A percentile compares a stretch with the other conserved stretches of the same genome.
Evolutionary conservation across 2,113 vertebrate species (phyloP).

Genomic region (Casuarius casuarius): DNA sequence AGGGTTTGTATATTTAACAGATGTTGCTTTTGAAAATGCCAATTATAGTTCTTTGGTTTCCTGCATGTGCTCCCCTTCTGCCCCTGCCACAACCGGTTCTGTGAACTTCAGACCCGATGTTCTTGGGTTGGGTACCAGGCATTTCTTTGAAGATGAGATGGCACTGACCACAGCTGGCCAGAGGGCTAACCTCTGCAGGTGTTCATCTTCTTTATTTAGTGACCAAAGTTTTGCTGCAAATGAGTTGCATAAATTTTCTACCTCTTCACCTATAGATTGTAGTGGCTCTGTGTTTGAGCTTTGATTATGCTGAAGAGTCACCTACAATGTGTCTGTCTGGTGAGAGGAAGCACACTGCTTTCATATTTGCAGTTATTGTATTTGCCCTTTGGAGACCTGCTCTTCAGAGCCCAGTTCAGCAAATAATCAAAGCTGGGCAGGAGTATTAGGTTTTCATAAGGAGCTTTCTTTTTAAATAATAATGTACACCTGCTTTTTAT

Average conservation of each 20-base stretch:
- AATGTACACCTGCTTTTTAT: background rate
- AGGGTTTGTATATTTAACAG: background rate
- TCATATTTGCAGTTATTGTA: background rate
- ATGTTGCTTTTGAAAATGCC: background rate
- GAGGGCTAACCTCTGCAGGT: background rate
- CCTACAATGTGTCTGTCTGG: background rate
- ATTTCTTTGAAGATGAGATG: too few relatives aligned
- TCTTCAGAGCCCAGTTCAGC: background rate
- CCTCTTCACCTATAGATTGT: background rate
- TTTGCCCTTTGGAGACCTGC: background rate
- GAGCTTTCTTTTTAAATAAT: background rate
- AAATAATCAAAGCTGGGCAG: background rate
- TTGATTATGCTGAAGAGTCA: background rate
- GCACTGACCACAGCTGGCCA: background rate
- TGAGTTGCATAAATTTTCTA: background rate
- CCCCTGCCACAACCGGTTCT: background rate
- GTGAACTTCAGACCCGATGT: background rate
- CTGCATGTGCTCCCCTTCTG: rapidly evolving
- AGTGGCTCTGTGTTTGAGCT: background rate
- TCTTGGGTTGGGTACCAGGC: background rate
- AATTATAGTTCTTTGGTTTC: background rate
- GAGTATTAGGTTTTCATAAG: background rate
- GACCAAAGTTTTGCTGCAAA: background rate
- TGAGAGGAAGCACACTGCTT: background rate
- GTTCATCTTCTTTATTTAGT: background rate